These are phyloP conservation scores for Lipophrys pholis DNA, from an alignment of 2,113 vertebrate species.

Conservation along the genomic window DNA sequence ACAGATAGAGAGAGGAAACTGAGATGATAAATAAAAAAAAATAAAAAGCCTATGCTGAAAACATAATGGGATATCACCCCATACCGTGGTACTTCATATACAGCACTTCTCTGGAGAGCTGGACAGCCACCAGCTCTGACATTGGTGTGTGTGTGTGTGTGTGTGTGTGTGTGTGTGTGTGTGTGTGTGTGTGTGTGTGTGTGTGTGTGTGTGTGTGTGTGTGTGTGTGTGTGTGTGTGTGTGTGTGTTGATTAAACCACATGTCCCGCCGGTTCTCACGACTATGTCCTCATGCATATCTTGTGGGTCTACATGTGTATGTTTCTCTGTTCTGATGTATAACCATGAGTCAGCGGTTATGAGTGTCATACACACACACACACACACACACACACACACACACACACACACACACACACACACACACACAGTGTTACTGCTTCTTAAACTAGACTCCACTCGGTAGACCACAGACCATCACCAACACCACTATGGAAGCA, in stretches of 20 bases:
- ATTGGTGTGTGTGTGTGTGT: too few relatives aligned
- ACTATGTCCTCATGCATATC: slow-evolving; percentile 16
- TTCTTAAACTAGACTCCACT: too few relatives aligned
- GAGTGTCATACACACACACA: slow-evolving; percentile 16
- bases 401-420: too few relatives aligned
- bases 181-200: too few relatives aligned
- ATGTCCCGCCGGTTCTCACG: slow-evolving; percentile 42
- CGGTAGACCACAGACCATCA: too few relatives aligned
- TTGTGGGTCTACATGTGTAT: slow-evolving; percentile 24
- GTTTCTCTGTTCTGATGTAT: slow-evolving; percentile 62
- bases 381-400: slow-evolving; percentile 34
- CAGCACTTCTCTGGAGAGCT: slow-evolving; percentile 65
- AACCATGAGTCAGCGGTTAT: slow-evolving; percentile 35
- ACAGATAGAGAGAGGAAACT: slow-evolving; percentile 46
- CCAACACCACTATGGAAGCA: too few relatives aligned
- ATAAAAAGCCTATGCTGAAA: slow-evolving; percentile 56
- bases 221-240: too few relatives aligned
- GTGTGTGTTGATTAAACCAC: too few relatives aligned
- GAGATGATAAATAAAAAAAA: slow-evolving; percentile 66
- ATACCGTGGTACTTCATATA: slow-evolving; percentile 63
- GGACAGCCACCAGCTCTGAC: slow-evolving; percentile 63
- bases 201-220: too few relatives aligned
- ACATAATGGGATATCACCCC: slow-evolving; percentile 74
- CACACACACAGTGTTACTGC: too few relatives aligned
- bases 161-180: too few relatives aligned